Percentiles rank a stretch among this genome's conserved stretches.
Evolutionary conservation across 2,888 invertebrate genomes (phyloP).

Genomic region (Hecatera dysodea): DNA sequence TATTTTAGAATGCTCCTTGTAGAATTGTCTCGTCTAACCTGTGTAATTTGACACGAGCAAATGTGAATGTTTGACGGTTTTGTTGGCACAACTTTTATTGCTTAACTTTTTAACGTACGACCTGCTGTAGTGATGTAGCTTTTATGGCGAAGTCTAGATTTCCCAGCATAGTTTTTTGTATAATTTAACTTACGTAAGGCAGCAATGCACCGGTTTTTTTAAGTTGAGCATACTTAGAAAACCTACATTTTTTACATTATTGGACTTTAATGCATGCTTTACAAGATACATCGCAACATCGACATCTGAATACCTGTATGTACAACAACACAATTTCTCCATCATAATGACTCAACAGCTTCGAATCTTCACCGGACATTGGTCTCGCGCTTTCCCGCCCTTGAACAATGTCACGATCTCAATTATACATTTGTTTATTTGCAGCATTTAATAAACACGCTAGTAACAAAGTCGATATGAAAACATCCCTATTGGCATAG

Average conservation of each 20-base stretch:
- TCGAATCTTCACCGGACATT: slow-evolving; percentile 26
- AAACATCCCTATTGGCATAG: slow-evolving; percentile 57
- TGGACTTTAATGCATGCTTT: slow-evolving; percentile 1
- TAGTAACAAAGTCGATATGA: slow-evolving; percentile 47
- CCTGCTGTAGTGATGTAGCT: slow-evolving; percentile 3
- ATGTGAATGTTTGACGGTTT: slow-evolving; percentile 44
- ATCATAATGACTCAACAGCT: slow-evolving; percentile 32
- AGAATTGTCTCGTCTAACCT: slow-evolving; percentile 22
- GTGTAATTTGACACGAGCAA: slow-evolving; percentile 39
- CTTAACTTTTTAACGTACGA: slow-evolving; percentile 28
- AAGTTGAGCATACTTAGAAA: slow-evolving; percentile 6
- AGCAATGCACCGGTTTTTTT: slow-evolving; percentile 2
- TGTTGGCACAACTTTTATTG: slow-evolving; percentile 34
- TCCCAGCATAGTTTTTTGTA: slow-evolving; percentile 5
- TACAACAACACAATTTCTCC: not conserved
- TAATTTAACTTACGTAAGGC: slow-evolving; percentile 11
- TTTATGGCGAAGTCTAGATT: not conserved
- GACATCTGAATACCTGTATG: not conserved
- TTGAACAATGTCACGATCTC: slow-evolving; percentile 54
- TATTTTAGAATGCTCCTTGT: slow-evolving; percentile 27
- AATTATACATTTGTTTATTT: slow-evolving; percentile 53
- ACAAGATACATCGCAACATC: not conserved
- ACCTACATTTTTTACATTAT: slow-evolving; percentile 1
- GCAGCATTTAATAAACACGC: slow-evolving; percentile 47
- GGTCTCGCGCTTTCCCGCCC: slow-evolving; percentile 34